Evolutionary conservation across 2,888 invertebrate genomes (phyloP).

Genomic region (Iselma pallidipennis): DNA sequence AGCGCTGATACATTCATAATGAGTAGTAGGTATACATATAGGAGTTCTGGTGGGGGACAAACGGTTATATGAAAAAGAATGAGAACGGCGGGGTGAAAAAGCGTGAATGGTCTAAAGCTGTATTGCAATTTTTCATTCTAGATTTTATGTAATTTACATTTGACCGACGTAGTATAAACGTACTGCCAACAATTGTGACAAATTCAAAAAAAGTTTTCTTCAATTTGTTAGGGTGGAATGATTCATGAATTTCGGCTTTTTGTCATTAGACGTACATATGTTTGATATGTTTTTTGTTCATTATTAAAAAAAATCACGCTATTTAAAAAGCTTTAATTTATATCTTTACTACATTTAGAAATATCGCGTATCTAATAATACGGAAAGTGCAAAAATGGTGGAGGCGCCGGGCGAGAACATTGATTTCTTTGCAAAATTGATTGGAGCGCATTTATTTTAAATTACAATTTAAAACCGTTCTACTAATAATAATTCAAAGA

Average conservation of each 20-base stretch:
- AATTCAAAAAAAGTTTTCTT: background rate
- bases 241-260: too few relatives aligned
- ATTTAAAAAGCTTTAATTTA: too few relatives aligned
- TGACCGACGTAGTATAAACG: slow-evolving; percentile 9
- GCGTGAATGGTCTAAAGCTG: slow-evolving; percentile 22
- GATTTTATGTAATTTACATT: slow-evolving; percentile 21
- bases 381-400: background rate
- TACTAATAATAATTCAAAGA: too few relatives aligned
- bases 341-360: too few relatives aligned
- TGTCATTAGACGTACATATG: too few relatives aligned
- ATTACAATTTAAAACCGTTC: too few relatives aligned
- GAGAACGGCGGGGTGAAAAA: slow-evolving; percentile 9
- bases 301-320: background rate
- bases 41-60: background rate
- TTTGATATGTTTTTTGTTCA: too few relatives aligned
- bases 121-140: slow-evolving; percentile 25
- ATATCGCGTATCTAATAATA: background rate
- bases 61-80: background rate
- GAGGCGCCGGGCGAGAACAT: background rate
- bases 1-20: slow-evolving; percentile 31
- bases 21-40: slow-evolving; percentile 13
- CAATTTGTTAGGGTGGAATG: background rate
- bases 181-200: background rate
- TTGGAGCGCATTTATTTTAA: background rate
- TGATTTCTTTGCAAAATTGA: background rate